Evolutionary conservation across 2,113 vertebrate species (phyloP).

Genomic region (Phrynocephalus versicolor): DNA sequence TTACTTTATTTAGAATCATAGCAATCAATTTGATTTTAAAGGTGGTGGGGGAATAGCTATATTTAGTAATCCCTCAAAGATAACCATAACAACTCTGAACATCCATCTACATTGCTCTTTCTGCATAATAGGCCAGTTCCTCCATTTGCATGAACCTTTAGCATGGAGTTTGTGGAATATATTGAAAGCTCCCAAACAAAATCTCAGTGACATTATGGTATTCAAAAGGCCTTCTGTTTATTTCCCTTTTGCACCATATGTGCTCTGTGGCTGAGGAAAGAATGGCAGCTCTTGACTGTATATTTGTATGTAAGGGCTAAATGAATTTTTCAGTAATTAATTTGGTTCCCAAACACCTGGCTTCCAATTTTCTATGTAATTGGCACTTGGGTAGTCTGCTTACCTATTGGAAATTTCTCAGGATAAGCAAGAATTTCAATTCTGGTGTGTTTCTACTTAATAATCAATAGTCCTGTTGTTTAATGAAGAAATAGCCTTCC

Average conservation of each 20-base stretch:
- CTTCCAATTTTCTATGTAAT: slow-evolving; percentile 62
- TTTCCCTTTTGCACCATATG: slow-evolving; percentile 42
- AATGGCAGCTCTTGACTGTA: background rate
- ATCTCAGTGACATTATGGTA: slow-evolving; percentile 34
- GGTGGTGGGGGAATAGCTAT: too few relatives aligned
- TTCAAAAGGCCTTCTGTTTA: slow-evolving; percentile 50
- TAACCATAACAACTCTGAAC: background rate
- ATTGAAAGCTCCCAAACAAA: slow-evolving; percentile 28
- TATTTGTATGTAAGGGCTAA: slow-evolving; percentile 43
- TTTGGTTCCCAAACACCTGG: slow-evolving; percentile 70
- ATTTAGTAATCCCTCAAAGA: background rate
- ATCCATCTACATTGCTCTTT: background rate
- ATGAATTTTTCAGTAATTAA: slow-evolving; percentile 61
- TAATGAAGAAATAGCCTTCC: slow-evolving; percentile 77
- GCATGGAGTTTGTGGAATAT: slow-evolving; percentile 41
- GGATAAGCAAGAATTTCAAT: slow-evolving; percentile 63
- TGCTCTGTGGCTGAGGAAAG: slow-evolving; percentile 52
- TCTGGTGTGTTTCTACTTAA: slow-evolving; percentile 72
- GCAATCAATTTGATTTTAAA: background rate
- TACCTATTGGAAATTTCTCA: slow-evolving; percentile 61
- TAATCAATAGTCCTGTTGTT: slow-evolving; percentile 79
- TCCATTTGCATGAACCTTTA: slow-evolving; percentile 50
- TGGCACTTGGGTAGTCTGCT: slow-evolving; percentile 66
- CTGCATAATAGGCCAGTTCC: slow-evolving; percentile 39
- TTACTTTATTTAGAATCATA: background rate